Evolutionary conservation across 1,140 invertebrate species (phyloP), one percentile per base, ranked within the genome.

Genomic region (Drosophila sucinea): DNA sequence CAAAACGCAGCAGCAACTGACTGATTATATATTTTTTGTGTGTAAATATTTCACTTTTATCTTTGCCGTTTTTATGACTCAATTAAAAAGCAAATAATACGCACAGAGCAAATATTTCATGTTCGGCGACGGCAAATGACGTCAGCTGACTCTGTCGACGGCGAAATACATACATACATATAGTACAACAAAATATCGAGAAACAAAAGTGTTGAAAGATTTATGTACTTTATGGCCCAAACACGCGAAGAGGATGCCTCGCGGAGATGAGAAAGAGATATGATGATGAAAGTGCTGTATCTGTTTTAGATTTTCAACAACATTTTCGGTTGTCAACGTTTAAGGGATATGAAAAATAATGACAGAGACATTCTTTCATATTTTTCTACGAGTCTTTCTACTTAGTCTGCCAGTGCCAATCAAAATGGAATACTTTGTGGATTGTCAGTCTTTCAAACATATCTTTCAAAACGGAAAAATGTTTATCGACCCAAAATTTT

Each of bases 61-160:
- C 81, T 67, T 51, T 47, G 56, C 32, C 56, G 56, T 69, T 73
- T 84, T 85, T 85, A 85, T 85, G 82, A 86, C 66, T 86, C 82
- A 86, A 87, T 86, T 87, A 76, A 82, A 82, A 79, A 78, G 63
- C 73, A 86, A 86, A 82, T 51, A 51, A 51, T 81, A 87, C 70
- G 65, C 56, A 51, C 40, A 75, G 62, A 71, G 65, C 67, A 81
- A 86, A 81, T 69, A 83, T 77, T 58, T 68, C 54, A 67, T 77
- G 67, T 64, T 70, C 57, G 44, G 44, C 44, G 2, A 44, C 30
- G 56, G 6, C 47, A 71, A 66, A 73, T 54, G 80, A 74, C 65
- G 81, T 76, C 81, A 82, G 35, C 30, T 23, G 10, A 30, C 30
- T 30, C 30, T 38, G 35, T 38, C 35, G 8, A 11, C 30, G 30